Evolutionary conservation across 1,140 invertebrate species (phyloP), one percentile per base, ranked within the genome.

Genomic region (Drosophila arizonae): DNA sequence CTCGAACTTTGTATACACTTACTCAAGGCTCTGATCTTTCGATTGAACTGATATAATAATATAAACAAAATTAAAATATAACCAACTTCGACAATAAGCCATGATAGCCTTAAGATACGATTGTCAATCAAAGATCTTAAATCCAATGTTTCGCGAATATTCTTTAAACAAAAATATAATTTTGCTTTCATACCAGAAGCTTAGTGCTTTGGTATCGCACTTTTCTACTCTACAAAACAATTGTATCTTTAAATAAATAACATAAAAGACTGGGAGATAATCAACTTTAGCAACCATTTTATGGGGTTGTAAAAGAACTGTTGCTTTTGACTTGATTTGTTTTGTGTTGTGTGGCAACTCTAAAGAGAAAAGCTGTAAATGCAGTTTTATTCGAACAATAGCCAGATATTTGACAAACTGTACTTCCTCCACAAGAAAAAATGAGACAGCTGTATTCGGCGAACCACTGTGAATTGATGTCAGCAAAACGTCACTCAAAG

Each of bases 1-100:
- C 41, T 73, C 65, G 71, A 61, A 73, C 43, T 50, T 17, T 39
- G 43, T 30, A 72, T 67, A 72, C 70, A 10, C 70, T 72, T 48
- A 55, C 56, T 55, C 41, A 54, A 60, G 63, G 48, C 36, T 63
- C 10, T 55, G n/a, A 24, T 24, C n/a, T 13, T 10, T 51, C 56
- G 17, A 39, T 24, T 39, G 24, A 63, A 57, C 33, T 24, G 33
- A 56, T 43, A 43, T 30, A 55, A 55, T 26, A 39, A 39, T 24
- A 24, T 17, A 17, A 17, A 17, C 1, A 17, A 17, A 17, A 17
- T 17, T 17, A 17, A n/a, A 52, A 45, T 26, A 24, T 17, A 54
- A 30, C 13, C 9, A 21, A 15, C 17, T 36, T 11, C 11, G 3
- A 10, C 26, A 26, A 46, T 39, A 46, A 36, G n/a, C 24, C 8